These are phyloP conservation scores for Protonemura montana DNA, from an alignment of 2,888 invertebrate species.

Conservation along the genomic window DNA sequence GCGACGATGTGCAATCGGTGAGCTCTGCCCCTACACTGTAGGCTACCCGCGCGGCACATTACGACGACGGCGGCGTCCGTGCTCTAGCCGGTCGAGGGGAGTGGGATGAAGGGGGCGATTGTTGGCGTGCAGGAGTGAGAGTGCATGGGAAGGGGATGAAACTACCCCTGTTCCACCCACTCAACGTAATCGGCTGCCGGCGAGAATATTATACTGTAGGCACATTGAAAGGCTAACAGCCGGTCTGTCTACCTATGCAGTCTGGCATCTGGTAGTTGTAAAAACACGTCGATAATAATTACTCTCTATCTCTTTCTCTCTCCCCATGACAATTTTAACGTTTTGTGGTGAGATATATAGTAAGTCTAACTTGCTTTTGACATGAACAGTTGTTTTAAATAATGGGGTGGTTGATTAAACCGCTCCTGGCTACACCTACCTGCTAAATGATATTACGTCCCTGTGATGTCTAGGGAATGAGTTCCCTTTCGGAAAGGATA, in stretches of 20 bases:
- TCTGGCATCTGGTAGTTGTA: background rate
- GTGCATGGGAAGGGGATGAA: background rate
- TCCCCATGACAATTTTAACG: background rate
- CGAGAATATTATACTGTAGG: background rate
- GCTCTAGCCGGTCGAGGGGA: background rate
- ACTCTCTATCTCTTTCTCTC: too few species aligned
- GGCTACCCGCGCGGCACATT: constrained; percentile 43
- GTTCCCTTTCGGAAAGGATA: too few species aligned
- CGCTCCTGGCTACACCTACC: too few species aligned
- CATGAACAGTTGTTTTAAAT: background rate
- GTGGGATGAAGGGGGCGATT: background rate
- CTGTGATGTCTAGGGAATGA: too few species aligned
- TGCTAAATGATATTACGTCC: too few species aligned
- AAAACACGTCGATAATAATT: background rate
- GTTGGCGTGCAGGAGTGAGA: background rate
- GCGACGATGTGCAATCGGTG: background rate
- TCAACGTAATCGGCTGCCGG: background rate
- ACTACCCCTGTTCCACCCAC: background rate
- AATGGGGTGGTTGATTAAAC: too few species aligned
- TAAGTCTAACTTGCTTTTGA: background rate
- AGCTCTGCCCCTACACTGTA: constrained; percentile 47
- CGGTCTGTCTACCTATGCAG: background rate
- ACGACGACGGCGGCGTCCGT: background rate
- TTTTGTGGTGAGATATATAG: background rate
- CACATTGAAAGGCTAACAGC: background rate